A percentile compares a stretch with the other conserved stretches of the same genome.
Conservation (phyloP, 2,888 invertebrate genomes). For the Mesorhabditis sp. region DNA sequence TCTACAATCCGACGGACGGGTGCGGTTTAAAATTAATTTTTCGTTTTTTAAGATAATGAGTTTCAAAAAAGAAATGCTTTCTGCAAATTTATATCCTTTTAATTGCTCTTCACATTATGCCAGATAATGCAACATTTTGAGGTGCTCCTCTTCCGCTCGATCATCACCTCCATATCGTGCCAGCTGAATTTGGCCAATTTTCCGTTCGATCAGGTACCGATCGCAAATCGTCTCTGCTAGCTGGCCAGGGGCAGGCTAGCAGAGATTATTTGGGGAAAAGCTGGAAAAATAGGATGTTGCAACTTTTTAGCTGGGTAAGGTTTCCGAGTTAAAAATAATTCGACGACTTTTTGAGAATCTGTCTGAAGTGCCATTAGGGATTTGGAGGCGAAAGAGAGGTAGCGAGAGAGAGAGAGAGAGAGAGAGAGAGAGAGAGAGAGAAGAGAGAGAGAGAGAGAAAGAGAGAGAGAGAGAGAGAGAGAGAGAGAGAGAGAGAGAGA, state of each 20-base stretch:
- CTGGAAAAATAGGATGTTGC: too few relatives aligned
- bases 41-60: not conserved
- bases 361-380: not conserved
- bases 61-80: not conserved
- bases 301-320: too few relatives aligned
- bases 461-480: not conserved
- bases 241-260: too few relatives aligned
- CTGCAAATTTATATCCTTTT: not conserved
- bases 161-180: slow-evolving; percentile 54
- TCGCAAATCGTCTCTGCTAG: not conserved
- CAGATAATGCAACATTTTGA: slow-evolving; percentile 4
- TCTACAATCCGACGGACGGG: slow-evolving; percentile 38
- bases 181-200: slow-evolving; percentile 48
- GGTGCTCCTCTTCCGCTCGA: slow-evolving; percentile 45
- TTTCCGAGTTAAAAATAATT: too few relatives aligned
- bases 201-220: slow-evolving; percentile 48
- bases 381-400: not conserved
- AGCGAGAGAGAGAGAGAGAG: too few relatives aligned
- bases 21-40: slow-evolving; percentile 15
- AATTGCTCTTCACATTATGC: not conserved
- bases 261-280: too few relatives aligned
- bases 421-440: not conserved
- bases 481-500: not conserved
- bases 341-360: too few relatives aligned
- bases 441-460: too few relatives aligned